Evolutionary conservation across 2,797 vertebrate species (phyloP), one percentile per base, ranked within the genome.

Genomic region (Thalassophryne amazonica): DNA sequence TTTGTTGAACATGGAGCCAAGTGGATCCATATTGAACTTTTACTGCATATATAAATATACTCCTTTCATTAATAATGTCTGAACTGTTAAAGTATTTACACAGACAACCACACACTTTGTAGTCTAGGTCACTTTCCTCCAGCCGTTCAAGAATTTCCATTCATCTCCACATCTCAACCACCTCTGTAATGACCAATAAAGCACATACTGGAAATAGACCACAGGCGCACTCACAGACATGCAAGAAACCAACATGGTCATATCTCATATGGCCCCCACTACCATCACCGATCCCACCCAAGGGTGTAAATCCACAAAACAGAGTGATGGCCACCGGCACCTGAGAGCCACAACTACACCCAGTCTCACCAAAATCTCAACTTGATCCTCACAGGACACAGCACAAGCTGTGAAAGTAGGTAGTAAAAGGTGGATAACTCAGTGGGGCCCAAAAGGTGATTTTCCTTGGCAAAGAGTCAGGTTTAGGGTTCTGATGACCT

Each of bases 181-280:
- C 84, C 87, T 89, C 80, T 17, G 55, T 89, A 90, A 91, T 85
- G 81, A 89, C 84, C 84, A 81, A 84, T 87, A 90, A 87, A 89
- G 71, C 58, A 59, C 51, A 17, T 32, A 68, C 59, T 60, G 72
- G 72, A 81, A 62, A 74, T 72, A 55, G 45, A 65, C 46, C 62
- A 65, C 69, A 76, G 48, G 61, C 60, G 43, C 68, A 52, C 66
- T 49, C 59, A 56, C 9, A 36, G 35, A 54, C 55, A 29, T 29
- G 28, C 42, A 32, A 11, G 6, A 38, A 40, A 51, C 60, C 58
- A 47, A 63, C 60, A 34, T 37, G 50, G 50, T 55, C 45, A 69
- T 55, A 60, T 48, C 53, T 17, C 43, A 54, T 20, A 51, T 36
- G 56, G 3, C 10, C 21, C 24, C 39, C 40, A 17, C n/a, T 12